Evolutionary conservation across 2,797 vertebrate species (phyloP).

Genomic region (Tragelaphus oryx): DNA sequence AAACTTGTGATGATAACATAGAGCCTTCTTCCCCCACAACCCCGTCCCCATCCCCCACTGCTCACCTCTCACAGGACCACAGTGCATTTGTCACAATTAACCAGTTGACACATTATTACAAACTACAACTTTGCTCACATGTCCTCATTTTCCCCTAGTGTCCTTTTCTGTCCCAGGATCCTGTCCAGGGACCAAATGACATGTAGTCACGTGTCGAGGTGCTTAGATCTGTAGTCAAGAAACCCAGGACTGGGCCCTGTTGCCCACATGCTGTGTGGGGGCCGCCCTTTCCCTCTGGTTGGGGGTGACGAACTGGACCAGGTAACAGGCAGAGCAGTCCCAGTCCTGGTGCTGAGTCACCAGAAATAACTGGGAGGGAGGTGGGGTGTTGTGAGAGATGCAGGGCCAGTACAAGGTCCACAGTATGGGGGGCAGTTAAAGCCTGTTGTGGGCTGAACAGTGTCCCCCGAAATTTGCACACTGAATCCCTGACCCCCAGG

Average conservation of each 20-base stretch:
- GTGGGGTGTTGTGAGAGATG: background rate
- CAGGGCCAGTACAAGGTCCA: background rate
- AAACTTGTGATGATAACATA: no score
- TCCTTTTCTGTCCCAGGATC: background rate
- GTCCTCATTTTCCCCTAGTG: background rate
- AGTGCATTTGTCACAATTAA: background rate
- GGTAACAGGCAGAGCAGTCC: background rate
- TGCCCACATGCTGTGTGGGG: background rate
- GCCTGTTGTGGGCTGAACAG: background rate
- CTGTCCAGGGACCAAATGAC: background rate
- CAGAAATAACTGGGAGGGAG: background rate
- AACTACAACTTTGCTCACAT: background rate
- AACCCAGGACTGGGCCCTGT: background rate
- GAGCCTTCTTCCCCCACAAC: background rate
- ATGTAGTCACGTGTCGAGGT: background rate
- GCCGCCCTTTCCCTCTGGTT: background rate
- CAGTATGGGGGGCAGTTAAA: background rate
- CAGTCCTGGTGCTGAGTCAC: background rate
- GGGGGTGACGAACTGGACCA: background rate
- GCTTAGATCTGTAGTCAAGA: background rate
- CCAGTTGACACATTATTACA: background rate
- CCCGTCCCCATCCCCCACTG: rapidly evolving
- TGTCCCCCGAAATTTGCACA: background rate
- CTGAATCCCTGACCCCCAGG: background rate
- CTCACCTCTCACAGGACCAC: background rate